Base-by-base conservation (phyloP, 2,113 vertebrate species). In the Cyrtonyx montezumae region DNA sequence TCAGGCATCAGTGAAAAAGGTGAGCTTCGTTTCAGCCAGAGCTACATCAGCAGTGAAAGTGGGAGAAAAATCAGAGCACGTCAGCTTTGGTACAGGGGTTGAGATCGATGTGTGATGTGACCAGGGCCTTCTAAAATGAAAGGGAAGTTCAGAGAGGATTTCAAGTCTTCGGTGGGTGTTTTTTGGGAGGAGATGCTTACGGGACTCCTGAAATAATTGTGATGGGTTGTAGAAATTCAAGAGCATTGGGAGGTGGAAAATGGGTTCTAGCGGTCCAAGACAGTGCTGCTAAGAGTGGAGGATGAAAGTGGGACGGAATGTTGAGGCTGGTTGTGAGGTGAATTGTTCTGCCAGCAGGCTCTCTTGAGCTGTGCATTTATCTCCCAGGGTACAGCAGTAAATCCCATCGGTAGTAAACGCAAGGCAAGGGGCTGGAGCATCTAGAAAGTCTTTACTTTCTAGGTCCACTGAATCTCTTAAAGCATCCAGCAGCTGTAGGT, bases 211-310 rank as follows among this genome's bases (percentile, higher is more conserved):
- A 76, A 66, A 14, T 36, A 43, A 28, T 23, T 2, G 3, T 1
- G 32, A 55, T 10, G 28, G 10, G 0, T 3, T 73, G 8, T 58
- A 63, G 37, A 13, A 2, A 6, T 34, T 69, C 2, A 0, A 18
- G 42, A 56, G 8, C 32, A 10, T 73, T 84, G 73, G 70, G 59
- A 82, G 42, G 26, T 30, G 56, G 9, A 77, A 88, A 63, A 42
- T 8, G 32, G 7, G 28, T 21, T 73, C 19, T 37, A 65, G 70
- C 26, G 25, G 37, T 66, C 79, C 6, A 22, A 46, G 34, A 15
- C 43, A 4, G 14, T 40, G 28, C 30, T 88, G 2, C 26, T 32
- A 12, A 49, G 25, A 68, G 48, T 1, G 65, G 51, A 17, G 42
- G 19, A 14, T 71, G 69, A 79, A 25, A 3, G 3, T 9, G 36